Evolutionary conservation across 2,797 vertebrate genomes (phyloP), one percentile per base, ranked within the genome.

Genomic region (Podarcis lilfordi): DNA sequence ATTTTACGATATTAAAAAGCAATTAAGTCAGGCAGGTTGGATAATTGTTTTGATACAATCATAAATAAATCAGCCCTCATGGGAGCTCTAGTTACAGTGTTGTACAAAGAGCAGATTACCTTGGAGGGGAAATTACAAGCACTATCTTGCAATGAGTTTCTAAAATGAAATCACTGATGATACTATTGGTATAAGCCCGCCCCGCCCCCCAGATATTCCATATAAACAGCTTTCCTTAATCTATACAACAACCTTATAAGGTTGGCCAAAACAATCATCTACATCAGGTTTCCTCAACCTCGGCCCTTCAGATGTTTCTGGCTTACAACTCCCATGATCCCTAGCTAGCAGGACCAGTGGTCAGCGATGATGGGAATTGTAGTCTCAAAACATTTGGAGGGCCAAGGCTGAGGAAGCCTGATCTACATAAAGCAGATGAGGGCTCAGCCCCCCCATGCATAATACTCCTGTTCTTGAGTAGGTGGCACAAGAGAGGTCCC

Each of bases 11-110:
- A 80, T 85, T 85, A 64, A 45, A 77, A 84, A 84, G 21, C 77
- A 74, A 85, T 85, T 89, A 89, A 43, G 10, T 75, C 80, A 75
- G 25, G 78, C 77, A 81, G n/a, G 69, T 55, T 75, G n/a, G 61
- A 85, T 40, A 81, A 40, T 17, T 89, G 88, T 50, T 85, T 85
- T 64, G 83, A 45, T 64, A 80, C 27, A 79, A 10, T 35, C 69
- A 75, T 85, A 89, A 66, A 89, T 84, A 75, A 64, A 29, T 66
- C 59, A 80, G 69, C 23, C 50, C 68, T 85, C 77, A 17, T 29
- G 69, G 77, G 82, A 80, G 29, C 9, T 45, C 50, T 89, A 37
- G n/a, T 66, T 78, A 80, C 37, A 50, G 17, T 75, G 77, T 35
- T 64, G 25, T 74, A 37, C 69, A 66, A 79, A 84, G 29, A 85